Evolutionary conservation across 2,888 invertebrate species (phyloP), one percentile per base, ranked within the genome.

Genomic region (Ryuthela nishihirai): DNA sequence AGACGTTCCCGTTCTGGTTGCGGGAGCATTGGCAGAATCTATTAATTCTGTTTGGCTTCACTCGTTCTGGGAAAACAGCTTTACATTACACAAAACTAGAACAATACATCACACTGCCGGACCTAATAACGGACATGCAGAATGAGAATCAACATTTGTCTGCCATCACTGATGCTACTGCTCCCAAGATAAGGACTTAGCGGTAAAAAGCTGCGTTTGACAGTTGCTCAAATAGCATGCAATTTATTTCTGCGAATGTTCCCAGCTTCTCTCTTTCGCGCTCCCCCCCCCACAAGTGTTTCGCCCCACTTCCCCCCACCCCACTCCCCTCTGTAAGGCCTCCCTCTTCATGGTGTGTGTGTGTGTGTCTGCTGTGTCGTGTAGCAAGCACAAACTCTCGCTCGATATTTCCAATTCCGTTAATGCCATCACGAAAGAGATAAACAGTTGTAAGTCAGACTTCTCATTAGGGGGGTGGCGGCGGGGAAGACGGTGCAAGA

Each of bases 381-480:
- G 29, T 20, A n/a, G n/a, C n/a, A n/a, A n/a, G n/a, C n/a, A n/a
- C n/a, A n/a, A n/a, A n/a, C n/a, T n/a, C 42, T 35, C 55, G 56
- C 18, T 58, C 56, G 56, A 58, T 58, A 58, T 58, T 58, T 58
- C 56, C 56, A 58, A 58, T 58, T 58, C 56, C 56, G 45, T 58
- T 58, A 58, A 58, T 58, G 56, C 56, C 56, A 52, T 58, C 56
- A 52, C 40, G 50, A 58, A 50, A 58, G 56, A 58, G 56, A 58
- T 58, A 58, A 58, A 58, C 56, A 58, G 46, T 52, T 52, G 56
- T 58, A 58, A 58, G 50, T 52, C 56, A 52, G 56, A 50, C 52
- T 58, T 58, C 56, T 58, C 56, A 58, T 58, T 58, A 58, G 52
- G 50, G 42, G 20, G 45, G 50, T 45, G 42, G 40, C 21, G n/a